Conservation (phyloP, 1,140 invertebrate genomes). For the Chironomus striatipennis region DNA sequence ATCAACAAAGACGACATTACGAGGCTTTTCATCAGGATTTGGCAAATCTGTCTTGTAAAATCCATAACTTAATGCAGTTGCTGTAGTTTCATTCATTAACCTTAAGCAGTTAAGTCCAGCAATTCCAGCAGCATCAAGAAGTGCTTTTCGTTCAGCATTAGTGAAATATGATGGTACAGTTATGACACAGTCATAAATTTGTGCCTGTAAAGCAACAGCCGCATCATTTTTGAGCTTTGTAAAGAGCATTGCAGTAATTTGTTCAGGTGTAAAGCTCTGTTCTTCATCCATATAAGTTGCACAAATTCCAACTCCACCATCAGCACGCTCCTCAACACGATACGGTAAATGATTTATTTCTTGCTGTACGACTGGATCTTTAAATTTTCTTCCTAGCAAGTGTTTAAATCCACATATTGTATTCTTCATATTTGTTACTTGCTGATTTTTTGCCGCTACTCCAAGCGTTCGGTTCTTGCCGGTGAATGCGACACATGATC, state of each 20-base stretch:
- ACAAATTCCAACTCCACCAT: slow-evolving; percentile 71
- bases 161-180: slow-evolving; percentile 93
- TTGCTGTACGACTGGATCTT: slow-evolving; percentile 76
- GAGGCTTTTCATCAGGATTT: slow-evolving; percentile 69
- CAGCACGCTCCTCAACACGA: slow-evolving; percentile 54
- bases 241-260: slow-evolving; percentile 93
- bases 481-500: slow-evolving; percentile 92
- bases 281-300: slow-evolving; percentile 83
- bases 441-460: slow-evolving; percentile 93
- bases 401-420: slow-evolving; percentile 91
- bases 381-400: slow-evolving; percentile 76
- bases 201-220: slow-evolving; percentile 74
- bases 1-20: slow-evolving; percentile 88
- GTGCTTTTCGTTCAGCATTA: slow-evolving; percentile 82
- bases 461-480: slow-evolving; percentile 87
- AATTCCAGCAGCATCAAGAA: slow-evolving; percentile 82
- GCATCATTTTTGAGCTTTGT: slow-evolving; percentile 94
- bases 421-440: slow-evolving; percentile 95
- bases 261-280: slow-evolving; percentile 83
- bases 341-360: slow-evolving; percentile 72
- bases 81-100: slow-evolving; percentile 94
- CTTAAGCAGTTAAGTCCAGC: slow-evolving; percentile 86
- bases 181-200: slow-evolving; percentile 95
- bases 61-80: slow-evolving; percentile 89
- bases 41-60: slow-evolving; percentile 96